Base-by-base conservation (phyloP, 2,888 invertebrate genomes). In the Alviniconcha strummeri region DNA sequence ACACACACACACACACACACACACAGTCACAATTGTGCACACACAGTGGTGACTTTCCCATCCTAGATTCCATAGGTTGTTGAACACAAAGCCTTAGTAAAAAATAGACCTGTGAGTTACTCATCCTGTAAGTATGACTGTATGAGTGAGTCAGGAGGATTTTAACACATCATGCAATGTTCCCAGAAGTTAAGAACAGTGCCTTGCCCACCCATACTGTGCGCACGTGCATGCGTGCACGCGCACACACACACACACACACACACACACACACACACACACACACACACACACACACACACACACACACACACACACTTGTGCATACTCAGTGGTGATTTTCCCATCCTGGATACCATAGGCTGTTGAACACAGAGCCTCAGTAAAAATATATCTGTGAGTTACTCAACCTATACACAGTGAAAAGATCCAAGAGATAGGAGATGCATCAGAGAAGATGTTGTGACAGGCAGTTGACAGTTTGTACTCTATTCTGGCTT, bases 201-300 rank as follows among this genome's bases (percentile, higher is more conserved):
- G 3, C 36, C 36, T 36, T 36, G 36, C 36, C 36, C 36, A 36
- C 36, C 36, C 36, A 36, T 36, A 36, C 36, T 36, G 36, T 36
- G 3, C 36, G 36, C 36, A 36, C n/a, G n/a, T n/a, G n/a, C n/a
- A n/a, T n/a, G 17, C 69, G n/a, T 15, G 17, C 69, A 69, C 69
- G n/a, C 69, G 5, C 9, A 72, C 72, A 72, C 36, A 72, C 72
- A 72, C 72, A 72, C 72, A 72, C 72, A 36, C 36, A 72, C 36
- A 72, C 72, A 8, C 36, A 8, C 72, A 72, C 72, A 72, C 11
- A 72, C 72, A 72, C 36, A 72, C 72, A 72, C 72, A 72, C 72
- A 72, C 72, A 36, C 36, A 72, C 36, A 72, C 72, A 8, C 36
- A 8, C 72, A 72, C 72, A 72, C 36, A 72, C 72, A 72, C 72